Evolutionary conservation across 2,888 invertebrate genomes (phyloP), one percentile per base, ranked within the genome.

Genomic region (Biston stratarius): DNA sequence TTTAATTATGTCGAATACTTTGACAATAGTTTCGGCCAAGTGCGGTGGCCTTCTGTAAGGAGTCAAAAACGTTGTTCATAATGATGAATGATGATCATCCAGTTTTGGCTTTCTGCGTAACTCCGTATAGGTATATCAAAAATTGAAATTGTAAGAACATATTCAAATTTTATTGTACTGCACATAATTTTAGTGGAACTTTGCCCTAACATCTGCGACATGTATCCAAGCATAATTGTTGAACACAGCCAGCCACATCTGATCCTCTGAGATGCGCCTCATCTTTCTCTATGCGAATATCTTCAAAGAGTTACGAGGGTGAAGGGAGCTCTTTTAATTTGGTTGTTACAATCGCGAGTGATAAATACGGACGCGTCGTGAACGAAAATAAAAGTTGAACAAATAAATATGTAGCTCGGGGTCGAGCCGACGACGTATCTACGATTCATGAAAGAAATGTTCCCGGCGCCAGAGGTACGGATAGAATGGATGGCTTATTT

Each of bases 371-470:
- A 58, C 57, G 63, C 57, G 71, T 70, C 64, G 66, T 48, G 40
- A 64, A 62, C 61, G 58, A 70, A 71, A 70, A 70, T 74, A 72
- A 71, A 67, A 64, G 67, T 63, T 57, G 67, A 38, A 68, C 67
- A 64, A 72, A 75, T 71, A 72, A 72, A 75, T 67, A 70, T 57
- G 58, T 48, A 36, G 47, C 61, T 47, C 64, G 62, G 52, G 59
- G 40, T 62, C 55, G 53, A 62, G 58, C 51, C 57, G 62, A 42
- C 66, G 67, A 65, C 61, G 64, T 64, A 62, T 70, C 45, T 66
- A 60, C 64, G 64, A 60, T 33, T 38, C 53, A 44, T 15, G 49
- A 60, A 49, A 44, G 60, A 55, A 42, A 60, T 49, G 64, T 60
- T 48, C 49, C 24, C 59, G 53, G 47, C 59, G 57, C 63, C 59